Conservation (phyloP, 2,797 vertebrate species). For the Pangasius mekongensis region DNA sequence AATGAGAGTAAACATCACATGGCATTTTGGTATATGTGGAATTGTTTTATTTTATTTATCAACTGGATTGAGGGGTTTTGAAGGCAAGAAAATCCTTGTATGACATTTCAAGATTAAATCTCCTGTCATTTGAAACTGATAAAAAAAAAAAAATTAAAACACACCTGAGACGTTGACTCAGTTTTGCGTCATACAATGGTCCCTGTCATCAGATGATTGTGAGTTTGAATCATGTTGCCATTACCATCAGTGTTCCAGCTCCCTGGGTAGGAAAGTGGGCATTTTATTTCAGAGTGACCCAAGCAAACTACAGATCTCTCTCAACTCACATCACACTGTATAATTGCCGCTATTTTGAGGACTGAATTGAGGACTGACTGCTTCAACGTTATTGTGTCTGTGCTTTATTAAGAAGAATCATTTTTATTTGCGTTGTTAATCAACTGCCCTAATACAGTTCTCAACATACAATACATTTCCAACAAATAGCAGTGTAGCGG, state of each 20-base stretch:
- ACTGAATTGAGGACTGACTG: neutral
- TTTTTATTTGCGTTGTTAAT: too few species aligned
- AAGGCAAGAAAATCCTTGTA: neutral
- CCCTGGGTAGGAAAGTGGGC: neutral
- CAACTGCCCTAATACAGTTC: too few species aligned
- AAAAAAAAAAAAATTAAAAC: neutral
- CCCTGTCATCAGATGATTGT: neutral
- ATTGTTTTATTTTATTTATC: neutral
- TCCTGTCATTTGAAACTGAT: neutral
- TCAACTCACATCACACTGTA: neutral
- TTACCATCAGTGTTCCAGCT: neutral
- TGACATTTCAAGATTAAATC: slow-evolving; percentile 24
- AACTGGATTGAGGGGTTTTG: neutral
- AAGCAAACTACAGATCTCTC: neutral
- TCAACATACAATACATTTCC: neutral
- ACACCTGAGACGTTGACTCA: neutral
- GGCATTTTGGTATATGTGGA: neutral
- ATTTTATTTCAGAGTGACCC: neutral
- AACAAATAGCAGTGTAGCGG: neutral
- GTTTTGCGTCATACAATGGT: neutral
- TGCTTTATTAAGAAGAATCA: neutral
- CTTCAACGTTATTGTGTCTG: neutral
- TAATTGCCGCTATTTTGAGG: neutral
- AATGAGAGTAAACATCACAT: neutral
- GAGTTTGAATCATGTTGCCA: neutral